A percentile compares a stretch with the other conserved stretches of the same genome.
phyloP scores from a whole-genome alignment of 2,113 vertebrate genomes.

The Oostethus manadensis region DNA sequence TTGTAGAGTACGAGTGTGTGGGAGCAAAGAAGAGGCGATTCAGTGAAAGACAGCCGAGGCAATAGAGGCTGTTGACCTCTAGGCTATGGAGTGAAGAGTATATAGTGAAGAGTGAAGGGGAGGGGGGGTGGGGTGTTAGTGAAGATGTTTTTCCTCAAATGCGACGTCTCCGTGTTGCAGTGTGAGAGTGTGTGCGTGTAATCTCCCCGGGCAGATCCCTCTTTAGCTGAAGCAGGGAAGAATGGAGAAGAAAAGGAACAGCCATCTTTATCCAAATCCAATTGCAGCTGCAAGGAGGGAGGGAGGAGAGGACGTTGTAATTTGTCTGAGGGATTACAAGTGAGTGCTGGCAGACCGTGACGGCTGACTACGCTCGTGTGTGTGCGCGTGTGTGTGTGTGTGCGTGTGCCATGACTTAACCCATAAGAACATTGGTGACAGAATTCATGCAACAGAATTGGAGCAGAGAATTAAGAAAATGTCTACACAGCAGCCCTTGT shows the following conservation, averaged over 20 bases:
- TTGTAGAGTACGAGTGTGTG: conserved; percentile 17
- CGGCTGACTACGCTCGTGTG: conserved; percentile 33
- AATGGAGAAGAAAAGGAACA: conserved; percentile 75
- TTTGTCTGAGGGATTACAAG: conserved; percentile 78
- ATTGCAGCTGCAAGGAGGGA: conserved; percentile 69
- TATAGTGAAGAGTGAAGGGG: conserved; percentile 33
- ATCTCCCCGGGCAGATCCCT: conserved; percentile 73
- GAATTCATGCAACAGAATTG: conserved; percentile 41
- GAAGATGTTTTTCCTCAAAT: conserved; percentile 62
- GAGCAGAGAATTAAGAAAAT: conserved; percentile 36
- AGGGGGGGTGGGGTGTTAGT: conserved; percentile 40
- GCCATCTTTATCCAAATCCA: conserved; percentile 80
- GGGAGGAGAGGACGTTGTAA: conserved; percentile 68
- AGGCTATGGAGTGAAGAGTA: conserved; percentile 43
- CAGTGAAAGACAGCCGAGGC: conserved; percentile 38
- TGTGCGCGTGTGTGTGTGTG: conserved; percentile 5
- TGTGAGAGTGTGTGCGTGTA: conserved; percentile 55
- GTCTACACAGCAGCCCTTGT: conserved; percentile 20
- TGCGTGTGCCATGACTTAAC: conserved; percentile 33
- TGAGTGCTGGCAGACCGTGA: conserved; percentile 67
- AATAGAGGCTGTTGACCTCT: conserved; percentile 58
- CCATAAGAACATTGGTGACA: conserved; percentile 46
- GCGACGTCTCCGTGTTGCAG: conserved; percentile 30
- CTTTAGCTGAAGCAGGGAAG: conserved; percentile 72
- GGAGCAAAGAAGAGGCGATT: conserved; percentile 32